These are phyloP conservation scores for Drosophila bocki DNA, from an alignment of 1,140 invertebrate genomes.

Conservation along the genomic window DNA sequence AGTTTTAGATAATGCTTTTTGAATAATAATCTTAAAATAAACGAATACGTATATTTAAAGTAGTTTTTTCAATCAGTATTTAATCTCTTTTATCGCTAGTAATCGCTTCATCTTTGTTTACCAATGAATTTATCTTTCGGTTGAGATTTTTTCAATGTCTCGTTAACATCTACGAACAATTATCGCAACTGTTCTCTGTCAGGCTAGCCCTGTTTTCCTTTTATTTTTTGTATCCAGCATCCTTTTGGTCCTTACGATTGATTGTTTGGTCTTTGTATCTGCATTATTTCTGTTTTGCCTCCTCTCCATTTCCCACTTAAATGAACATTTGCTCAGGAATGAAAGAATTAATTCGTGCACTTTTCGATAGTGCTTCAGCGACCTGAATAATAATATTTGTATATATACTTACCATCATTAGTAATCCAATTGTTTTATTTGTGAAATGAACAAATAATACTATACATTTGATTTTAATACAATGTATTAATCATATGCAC, in stretches of 20 bases:
- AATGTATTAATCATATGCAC: slow-evolving; percentile 40
- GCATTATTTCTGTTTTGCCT: slow-evolving; percentile 10
- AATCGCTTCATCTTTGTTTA: not conserved
- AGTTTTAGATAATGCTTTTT: not conserved
- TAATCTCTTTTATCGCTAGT: not conserved
- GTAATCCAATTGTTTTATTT: slow-evolving; percentile 17
- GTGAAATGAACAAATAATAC: not conserved
- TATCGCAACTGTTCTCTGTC: slow-evolving; percentile 33
- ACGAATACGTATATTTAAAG: not conserved
- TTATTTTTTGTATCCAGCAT: slow-evolving; percentile 15
- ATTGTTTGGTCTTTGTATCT: slow-evolving; percentile 40
- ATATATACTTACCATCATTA: not conserved
- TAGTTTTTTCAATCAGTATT: not conserved
- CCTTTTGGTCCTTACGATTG: slow-evolving; percentile 26
- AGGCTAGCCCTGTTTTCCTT: not conserved
- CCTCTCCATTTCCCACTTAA: slow-evolving; percentile 13
- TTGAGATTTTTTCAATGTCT: slow-evolving; percentile 30
- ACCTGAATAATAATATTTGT: not conserved
- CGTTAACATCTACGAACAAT: slow-evolving; percentile 38
- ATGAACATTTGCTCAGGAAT: slow-evolving; percentile 19
- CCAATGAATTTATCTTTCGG: slow-evolving; percentile 1
- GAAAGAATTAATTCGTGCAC: not conserved
- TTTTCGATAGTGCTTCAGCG: slow-evolving; percentile 8
- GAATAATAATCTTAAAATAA: not conserved
- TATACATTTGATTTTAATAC: slow-evolving; percentile 29